A percentile compares a stretch with the other conserved stretches of the same genome.
These are phyloP conservation scores for Myiotriccus ornatus DNA, from an alignment of 2,797 vertebrate genomes.

Conservation along the genomic window DNA sequence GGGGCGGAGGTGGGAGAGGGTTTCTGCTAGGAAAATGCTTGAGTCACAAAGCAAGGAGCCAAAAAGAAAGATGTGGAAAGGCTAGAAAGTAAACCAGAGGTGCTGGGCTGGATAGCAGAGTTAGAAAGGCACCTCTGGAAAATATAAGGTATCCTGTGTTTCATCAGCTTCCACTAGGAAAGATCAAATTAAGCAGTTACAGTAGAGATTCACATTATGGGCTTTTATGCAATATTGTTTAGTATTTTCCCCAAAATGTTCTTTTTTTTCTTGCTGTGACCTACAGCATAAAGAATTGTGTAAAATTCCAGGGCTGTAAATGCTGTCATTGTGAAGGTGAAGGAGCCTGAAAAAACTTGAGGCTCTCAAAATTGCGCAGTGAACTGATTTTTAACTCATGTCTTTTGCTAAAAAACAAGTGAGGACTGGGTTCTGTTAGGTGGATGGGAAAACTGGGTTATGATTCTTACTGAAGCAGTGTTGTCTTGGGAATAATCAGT, in stretches of 20 bases:
- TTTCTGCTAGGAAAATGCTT: neutral
- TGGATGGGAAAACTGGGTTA: neutral
- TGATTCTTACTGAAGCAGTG: neutral
- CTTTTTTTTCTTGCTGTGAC: neutral
- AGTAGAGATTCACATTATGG: neutral
- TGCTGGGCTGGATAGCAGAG: neutral
- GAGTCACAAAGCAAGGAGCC: conserved; percentile 11
- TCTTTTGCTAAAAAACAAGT: neutral
- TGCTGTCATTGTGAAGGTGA: neutral
- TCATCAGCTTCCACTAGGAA: conserved; percentile 25
- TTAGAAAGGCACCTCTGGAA: conserved; percentile 16
- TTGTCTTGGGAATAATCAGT: neutral
- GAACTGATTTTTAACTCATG: neutral
- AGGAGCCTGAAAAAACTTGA: neutral
- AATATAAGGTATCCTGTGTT: neutral
- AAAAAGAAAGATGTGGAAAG: conserved; percentile 6
- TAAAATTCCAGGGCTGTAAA: conserved; percentile 33
- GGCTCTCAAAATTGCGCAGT: neutral
- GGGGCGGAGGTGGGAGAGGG: neutral
- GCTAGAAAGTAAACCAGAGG: conserved; percentile 11
- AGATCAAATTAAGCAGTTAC: neutral
- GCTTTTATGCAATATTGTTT: neutral
- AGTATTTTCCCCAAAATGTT: neutral
- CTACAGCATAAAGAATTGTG: neutral
- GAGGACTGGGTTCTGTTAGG: neutral